Evolutionary conservation across 2,888 invertebrate species (phyloP).

Genomic region (Mantis religiosa): DNA sequence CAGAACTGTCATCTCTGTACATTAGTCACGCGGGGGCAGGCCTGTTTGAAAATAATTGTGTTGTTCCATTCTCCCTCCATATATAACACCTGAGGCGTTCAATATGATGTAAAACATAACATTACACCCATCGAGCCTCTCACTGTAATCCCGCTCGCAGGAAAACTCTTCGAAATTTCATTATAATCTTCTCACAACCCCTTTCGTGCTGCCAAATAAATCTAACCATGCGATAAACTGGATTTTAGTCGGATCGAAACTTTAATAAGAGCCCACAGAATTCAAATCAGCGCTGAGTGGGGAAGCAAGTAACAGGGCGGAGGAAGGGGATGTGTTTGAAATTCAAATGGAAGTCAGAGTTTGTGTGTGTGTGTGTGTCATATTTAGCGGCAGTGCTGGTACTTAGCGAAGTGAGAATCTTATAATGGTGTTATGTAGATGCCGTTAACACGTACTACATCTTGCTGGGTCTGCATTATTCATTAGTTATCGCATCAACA

Average conservation of each 20-base stretch:
- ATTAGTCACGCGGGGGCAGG: too few species aligned
- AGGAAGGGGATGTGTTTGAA: slow-evolving; percentile 1
- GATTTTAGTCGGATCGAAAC: slow-evolving; percentile 19
- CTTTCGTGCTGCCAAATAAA: slow-evolving; percentile 13
- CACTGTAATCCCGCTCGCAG: background rate
- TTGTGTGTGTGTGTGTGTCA: background rate
- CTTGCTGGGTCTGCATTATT: background rate
- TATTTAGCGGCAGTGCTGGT: background rate
- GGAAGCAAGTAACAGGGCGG: background rate
- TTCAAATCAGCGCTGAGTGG: slow-evolving; percentile 12
- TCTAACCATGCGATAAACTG: slow-evolving; percentile 18
- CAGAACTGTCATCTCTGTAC: too few species aligned
- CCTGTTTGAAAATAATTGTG: too few species aligned
- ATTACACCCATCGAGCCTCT: background rate
- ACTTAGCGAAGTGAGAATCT: background rate
- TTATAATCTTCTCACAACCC: background rate
- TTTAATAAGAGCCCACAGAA: slow-evolving; percentile 17
- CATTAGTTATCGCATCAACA: background rate
- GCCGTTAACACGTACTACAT: background rate
- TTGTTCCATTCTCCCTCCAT: too few species aligned
- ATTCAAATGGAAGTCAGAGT: slow-evolving; percentile 1
- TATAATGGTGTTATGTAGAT: background rate
- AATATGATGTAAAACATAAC: background rate
- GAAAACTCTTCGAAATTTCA: slow-evolving; percentile 13
- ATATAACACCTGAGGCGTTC: background rate